These are phyloP conservation scores for Diabrotica undecimpunctata DNA, from an alignment of 1,140 invertebrate genomes.

Conservation along the genomic window DNA sequence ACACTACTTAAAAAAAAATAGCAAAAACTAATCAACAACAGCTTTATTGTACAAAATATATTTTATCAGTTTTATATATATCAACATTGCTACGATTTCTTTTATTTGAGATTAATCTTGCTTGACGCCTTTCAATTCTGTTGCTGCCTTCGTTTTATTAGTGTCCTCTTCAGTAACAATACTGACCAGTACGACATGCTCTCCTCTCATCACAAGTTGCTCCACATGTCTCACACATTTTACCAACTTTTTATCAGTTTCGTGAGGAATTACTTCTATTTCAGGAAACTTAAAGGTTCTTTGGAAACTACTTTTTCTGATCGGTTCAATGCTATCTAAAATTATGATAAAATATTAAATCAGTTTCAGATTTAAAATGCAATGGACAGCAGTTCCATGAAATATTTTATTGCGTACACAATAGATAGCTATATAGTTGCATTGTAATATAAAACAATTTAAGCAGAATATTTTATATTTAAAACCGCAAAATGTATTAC, in stretches of 20 bases:
- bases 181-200: constrained; percentile 67
- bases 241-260: constrained; percentile 55
- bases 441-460: too few species aligned
- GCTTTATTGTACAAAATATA: too few species aligned
- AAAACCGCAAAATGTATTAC: too few species aligned
- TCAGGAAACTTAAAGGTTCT: constrained; percentile 33
- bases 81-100: too few species aligned
- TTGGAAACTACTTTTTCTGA: not conserved
- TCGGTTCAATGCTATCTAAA: constrained; percentile 14
- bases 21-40: too few species aligned
- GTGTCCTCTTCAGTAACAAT: constrained; percentile 12
- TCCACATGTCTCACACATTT: constrained; percentile 70
- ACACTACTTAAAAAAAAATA: too few species aligned
- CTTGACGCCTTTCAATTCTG: not conserved
- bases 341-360: constrained; percentile 5
- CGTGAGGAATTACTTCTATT: constrained; percentile 26
- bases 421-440: too few species aligned
- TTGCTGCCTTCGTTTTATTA: constrained; percentile 10
- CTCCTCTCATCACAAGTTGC: constrained; percentile 79
- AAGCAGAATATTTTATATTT: too few species aligned
- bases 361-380: not conserved
- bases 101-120: too few species aligned
- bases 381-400: too few species aligned
- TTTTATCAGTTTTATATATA: too few species aligned
- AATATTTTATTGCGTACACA: too few species aligned